Evolutionary conservation across 2,113 vertebrate genomes (phyloP), one percentile per base, ranked within the genome.

Genomic region (Campylomormyrus tamandua): DNA sequence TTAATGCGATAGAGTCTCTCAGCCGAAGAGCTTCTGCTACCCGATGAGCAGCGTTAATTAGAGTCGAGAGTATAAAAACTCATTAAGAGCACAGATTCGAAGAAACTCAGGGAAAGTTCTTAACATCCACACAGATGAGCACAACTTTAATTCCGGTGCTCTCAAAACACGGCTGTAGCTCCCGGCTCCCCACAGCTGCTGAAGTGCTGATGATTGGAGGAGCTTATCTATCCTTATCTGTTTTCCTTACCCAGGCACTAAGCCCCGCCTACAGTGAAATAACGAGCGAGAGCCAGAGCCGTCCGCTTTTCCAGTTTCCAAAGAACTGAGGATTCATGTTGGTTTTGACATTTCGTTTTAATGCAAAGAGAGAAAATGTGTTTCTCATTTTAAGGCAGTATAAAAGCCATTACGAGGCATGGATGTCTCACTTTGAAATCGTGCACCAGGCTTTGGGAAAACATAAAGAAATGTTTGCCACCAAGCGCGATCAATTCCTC

Each of bases 381-480:
- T 95, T 95, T 96, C 93, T 92, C 94, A 95, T 96, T 89, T 90
- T 39, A 84, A n/a, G 88, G 90, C 91, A 92, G 92, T 90, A 93
- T 89, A 94, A 91, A 92, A 91, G 91, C 92, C 90, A 70, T 90
- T 89, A 88, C 92, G 92, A 91, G 92, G 93, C 93, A 91, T 89
- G 91, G 93, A 93, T 4, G 89, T 92, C 88, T 92, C 92, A 70
- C 94, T 96, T 95, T 96, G 94, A 96, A 95, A 95, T 85, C 66
- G 94, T 93, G 93, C 84, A 86, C 90, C 94, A 94, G 94, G 91
- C 92, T 92, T 90, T 90, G 91, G 91, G 45, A 95, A 95, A 95
- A 95, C 94, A 94, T 92, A 94, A 95, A 95, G 94, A 96, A 95
- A 95, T 94, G 94, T 95, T 95, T 92, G 93, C 94, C 96, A 95